A percentile compares a stretch with the other conserved stretches of the same genome.
phyloP scores from a whole-genome alignment of 1,140 invertebrate genomes.

The Bombus waltoni region DNA sequence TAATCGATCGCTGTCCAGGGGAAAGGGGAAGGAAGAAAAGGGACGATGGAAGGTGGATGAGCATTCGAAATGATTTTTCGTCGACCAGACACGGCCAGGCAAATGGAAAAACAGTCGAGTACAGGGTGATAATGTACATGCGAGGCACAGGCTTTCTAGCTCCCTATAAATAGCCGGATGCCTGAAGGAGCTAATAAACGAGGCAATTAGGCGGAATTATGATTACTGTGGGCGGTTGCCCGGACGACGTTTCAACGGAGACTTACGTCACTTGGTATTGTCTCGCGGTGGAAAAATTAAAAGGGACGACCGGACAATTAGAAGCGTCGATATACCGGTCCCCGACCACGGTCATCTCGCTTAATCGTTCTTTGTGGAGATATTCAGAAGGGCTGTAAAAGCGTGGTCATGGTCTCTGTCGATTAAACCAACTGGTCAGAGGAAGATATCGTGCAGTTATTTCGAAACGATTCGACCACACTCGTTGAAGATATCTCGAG shows the following conservation, averaged over 20 bases:
- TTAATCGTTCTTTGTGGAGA: slow-evolving; percentile 22
- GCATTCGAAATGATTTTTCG: slow-evolving; percentile 8
- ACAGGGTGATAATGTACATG: neutral
- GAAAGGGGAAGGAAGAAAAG: too few species aligned
- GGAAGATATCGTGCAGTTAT: neutral
- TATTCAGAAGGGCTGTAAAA: neutral
- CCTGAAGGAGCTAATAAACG: slow-evolving; percentile 61
- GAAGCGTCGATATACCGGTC: slow-evolving; percentile 22
- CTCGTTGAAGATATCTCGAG: too few species aligned
- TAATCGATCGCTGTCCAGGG: slow-evolving; percentile 44
- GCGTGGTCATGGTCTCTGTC: neutral
- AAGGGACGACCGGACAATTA: slow-evolving; percentile 55
- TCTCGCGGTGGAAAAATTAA: slow-evolving; percentile 49
- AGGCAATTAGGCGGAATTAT: slow-evolving; percentile 67
- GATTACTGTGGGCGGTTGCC: slow-evolving; percentile 59
- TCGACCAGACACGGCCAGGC: neutral
- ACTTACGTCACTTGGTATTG: slow-evolving; percentile 63
- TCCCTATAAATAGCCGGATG: slow-evolving; percentile 62
- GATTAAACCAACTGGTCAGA: neutral
- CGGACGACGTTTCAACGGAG: slow-evolving; percentile 46
- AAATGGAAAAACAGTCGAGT: neutral
- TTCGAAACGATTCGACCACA: neutral
- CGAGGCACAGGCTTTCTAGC: slow-evolving; percentile 10
- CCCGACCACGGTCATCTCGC: neutral
- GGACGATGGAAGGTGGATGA: neutral